Evolutionary conservation across 2,888 invertebrate genomes (phyloP).

Genomic region (Drosophila flavopinicola): DNA sequence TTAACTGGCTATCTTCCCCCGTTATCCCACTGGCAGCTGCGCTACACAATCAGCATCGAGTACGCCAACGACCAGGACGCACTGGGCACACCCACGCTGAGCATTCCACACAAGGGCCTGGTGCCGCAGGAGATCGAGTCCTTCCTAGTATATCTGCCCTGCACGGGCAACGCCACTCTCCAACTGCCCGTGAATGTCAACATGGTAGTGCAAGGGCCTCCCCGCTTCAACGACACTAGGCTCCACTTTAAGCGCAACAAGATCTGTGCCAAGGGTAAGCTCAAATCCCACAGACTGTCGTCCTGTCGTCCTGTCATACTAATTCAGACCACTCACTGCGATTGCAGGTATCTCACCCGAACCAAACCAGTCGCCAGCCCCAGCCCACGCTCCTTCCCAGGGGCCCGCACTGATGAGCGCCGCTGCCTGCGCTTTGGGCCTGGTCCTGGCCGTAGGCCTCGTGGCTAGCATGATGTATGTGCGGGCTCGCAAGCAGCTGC

Average conservation of each 20-base stretch:
- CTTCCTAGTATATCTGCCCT: slow-evolving; percentile 91
- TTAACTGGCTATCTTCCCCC: slow-evolving; percentile 49
- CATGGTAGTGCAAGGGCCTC: slow-evolving; percentile 91
- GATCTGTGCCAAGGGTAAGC: slow-evolving; percentile 91
- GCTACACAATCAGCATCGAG: slow-evolving; percentile 85
- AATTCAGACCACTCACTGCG: slow-evolving; percentile 23
- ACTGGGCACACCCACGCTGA: slow-evolving; percentile 91
- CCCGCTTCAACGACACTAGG: slow-evolving; percentile 89
- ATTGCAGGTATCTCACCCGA: slow-evolving; percentile 85
- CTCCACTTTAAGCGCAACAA: slow-evolving; percentile 93
- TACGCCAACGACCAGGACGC: slow-evolving; percentile 87
- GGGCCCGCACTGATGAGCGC: slow-evolving; percentile 91
- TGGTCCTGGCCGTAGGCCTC: slow-evolving; percentile 81
- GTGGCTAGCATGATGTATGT: slow-evolving; percentile 84
- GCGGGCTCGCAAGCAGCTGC: slow-evolving; percentile 83
- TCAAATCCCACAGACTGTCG: background rate
- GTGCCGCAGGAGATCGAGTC: slow-evolving; percentile 92
- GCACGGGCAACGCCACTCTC: slow-evolving; percentile 91
- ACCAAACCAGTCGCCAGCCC: slow-evolving; percentile 89
- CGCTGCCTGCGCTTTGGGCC: slow-evolving; percentile 90
- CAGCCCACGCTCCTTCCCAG: slow-evolving; percentile 88
- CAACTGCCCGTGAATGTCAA: slow-evolving; percentile 93
- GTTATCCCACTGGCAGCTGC: slow-evolving; percentile 78
- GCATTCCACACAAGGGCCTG: slow-evolving; percentile 91
- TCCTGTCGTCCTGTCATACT: background rate